A percentile compares a stretch with the other conserved stretches of the same genome.
Conservation (phyloP, 2,888 invertebrate species). For the Philereme transversata region DNA sequence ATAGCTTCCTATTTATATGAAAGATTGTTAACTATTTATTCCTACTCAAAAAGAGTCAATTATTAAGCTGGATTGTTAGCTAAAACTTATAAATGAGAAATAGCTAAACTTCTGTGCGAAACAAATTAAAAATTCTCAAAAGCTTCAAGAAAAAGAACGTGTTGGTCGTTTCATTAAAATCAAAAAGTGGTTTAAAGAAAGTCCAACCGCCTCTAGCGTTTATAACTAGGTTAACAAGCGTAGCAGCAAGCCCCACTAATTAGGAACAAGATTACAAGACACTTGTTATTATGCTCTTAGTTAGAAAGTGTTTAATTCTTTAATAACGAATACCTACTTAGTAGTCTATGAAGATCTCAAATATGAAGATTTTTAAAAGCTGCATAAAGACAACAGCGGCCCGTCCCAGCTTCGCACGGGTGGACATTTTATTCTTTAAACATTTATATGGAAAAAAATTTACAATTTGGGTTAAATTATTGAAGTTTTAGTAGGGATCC, state of each 20-base stretch:
- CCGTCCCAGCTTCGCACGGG: too few species aligned
- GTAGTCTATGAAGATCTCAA: too few species aligned
- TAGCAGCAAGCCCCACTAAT: constrained; percentile 50
- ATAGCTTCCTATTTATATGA: too few species aligned
- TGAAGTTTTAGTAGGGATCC: too few species aligned
- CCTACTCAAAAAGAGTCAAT: too few species aligned
- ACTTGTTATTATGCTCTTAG: constrained; percentile 43
- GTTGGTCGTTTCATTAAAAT: constrained; percentile 27
- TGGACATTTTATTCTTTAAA: too few species aligned
- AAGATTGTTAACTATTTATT: too few species aligned
- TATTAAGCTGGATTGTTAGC: not conserved
- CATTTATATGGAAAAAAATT: too few species aligned
- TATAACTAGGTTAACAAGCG: constrained; percentile 65
- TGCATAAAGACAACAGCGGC: too few species aligned
- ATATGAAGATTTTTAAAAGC: too few species aligned
- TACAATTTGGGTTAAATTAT: too few species aligned
- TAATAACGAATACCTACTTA: not conserved
- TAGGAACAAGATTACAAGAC: constrained; percentile 52
- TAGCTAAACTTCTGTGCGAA: not conserved
- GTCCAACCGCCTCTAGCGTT: constrained; percentile 42
- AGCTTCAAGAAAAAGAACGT: not conserved
- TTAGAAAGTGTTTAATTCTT: constrained; percentile 37
- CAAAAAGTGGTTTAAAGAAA: constrained; percentile 27
- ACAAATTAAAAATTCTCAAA: not conserved
- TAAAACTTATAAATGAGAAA: not conserved